phyloP scores from a whole-genome alignment of 2,113 vertebrate species.

The Felis chaus region DNA sequence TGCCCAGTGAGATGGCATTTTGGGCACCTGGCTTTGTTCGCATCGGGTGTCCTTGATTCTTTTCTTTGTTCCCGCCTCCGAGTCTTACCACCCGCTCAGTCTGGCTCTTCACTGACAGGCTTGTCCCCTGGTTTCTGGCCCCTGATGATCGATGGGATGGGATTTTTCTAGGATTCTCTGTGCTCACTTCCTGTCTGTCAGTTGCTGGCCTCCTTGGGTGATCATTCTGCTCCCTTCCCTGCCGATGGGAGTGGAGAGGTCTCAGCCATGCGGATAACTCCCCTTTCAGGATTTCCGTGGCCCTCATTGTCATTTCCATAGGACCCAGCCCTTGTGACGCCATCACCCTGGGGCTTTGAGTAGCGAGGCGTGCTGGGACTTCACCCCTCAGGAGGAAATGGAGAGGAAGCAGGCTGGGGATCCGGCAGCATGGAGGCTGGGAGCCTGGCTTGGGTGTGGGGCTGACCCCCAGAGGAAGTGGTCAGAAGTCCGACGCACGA shows the following conservation, averaged over 20 bases:
- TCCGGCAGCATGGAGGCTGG: not conserved
- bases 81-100: not conserved
- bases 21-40: not conserved
- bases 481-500: not conserved
- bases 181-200: not conserved
- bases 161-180: not conserved
- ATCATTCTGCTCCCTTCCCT: not conserved
- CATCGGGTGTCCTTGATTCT: not conserved
- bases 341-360: not conserved
- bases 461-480: not conserved
- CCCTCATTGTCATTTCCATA: not conserved
- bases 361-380: not conserved
- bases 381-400: not conserved
- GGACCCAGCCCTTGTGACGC: not conserved
- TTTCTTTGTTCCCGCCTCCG: not conserved
- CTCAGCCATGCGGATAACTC: not conserved
- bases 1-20: accelerated
- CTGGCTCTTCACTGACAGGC: not conserved
- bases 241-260: accelerated
- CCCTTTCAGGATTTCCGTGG: not conserved
- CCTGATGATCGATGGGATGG: not conserved
- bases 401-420: not conserved
- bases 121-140: not conserved
- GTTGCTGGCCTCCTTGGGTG: not conserved
- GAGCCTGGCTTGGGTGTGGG: not conserved